Conservation (phyloP, 2,113 vertebrate genomes). For the Pluvianellus socialis region DNA sequence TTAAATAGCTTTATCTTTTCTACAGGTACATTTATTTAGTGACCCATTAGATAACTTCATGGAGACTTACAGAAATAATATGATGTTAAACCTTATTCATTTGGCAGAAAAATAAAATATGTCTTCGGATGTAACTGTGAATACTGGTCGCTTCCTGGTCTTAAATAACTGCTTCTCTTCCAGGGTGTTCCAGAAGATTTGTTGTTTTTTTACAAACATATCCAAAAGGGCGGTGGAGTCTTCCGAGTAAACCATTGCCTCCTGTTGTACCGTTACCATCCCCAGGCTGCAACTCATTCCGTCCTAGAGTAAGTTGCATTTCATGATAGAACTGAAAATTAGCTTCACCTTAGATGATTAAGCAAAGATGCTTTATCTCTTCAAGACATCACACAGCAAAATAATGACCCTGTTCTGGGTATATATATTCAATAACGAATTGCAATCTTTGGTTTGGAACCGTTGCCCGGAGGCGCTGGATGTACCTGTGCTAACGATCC, state of each 20-base stretch:
- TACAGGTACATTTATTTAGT: neutral
- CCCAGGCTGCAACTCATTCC: slow-evolving; percentile 82
- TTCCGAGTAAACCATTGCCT: slow-evolving; percentile 82
- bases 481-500: neutral
- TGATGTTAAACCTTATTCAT: neutral
- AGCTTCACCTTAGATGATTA: neutral
- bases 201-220: slow-evolving; percentile 91
- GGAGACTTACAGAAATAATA: neutral
- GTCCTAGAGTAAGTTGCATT: slow-evolving; percentile 84
- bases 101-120: neutral
- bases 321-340: neutral
- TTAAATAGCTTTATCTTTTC: neutral
- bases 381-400: neutral
- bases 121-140: neutral
- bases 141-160: neutral
- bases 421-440: neutral
- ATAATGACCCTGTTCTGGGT: neutral
- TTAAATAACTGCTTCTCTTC: neutral
- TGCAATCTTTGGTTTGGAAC: neutral
- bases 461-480: fast-evolving
- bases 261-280: slow-evolving; percentile 90
- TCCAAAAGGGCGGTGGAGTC: slow-evolving; percentile 81
- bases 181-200: slow-evolving; percentile 95
- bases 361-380: neutral
- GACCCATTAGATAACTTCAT: neutral